Percentiles rank a stretch among this genome's conserved stretches.
phyloP scores from a whole-genome alignment of 2,888 invertebrate genomes.

The Plebejus melissa region DNA sequence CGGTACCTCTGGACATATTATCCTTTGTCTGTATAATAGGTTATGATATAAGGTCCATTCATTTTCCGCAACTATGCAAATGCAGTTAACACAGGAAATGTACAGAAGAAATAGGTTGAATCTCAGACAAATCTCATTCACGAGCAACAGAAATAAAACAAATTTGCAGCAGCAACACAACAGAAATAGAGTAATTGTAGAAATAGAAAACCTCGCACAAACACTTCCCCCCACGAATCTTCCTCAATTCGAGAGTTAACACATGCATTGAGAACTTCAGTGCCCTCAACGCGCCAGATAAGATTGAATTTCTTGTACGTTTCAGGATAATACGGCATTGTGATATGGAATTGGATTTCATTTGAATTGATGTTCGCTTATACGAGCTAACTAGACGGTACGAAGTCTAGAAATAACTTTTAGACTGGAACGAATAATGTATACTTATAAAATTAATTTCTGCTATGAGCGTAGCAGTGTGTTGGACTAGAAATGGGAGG shows the following conservation, averaged over 20 bases:
- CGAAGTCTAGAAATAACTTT: neutral
- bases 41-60: too few species aligned
- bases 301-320: conserved; percentile 53
- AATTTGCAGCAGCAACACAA: neutral
- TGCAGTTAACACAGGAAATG: neutral
- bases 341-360: conserved; percentile 30
- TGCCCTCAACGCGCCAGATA: conserved; percentile 44
- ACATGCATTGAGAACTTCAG: conserved; percentile 46
- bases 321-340: conserved; percentile 30
- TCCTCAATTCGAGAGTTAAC: conserved; percentile 37
- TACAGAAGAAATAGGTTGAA: neutral
- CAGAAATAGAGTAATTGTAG: conserved; percentile 5
- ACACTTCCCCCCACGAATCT: neutral
- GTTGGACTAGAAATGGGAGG: too few species aligned
- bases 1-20: too few species aligned
- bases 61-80: too few species aligned
- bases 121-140: neutral
- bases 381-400: neutral
- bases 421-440: too few species aligned
- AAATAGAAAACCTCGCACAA: neutral
- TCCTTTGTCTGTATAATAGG: too few species aligned
- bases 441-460: too few species aligned
- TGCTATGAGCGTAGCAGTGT: too few species aligned
- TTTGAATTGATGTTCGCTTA: conserved; percentile 22
- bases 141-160: neutral